These are phyloP conservation scores for Cirrhinus mrigala DNA, from an alignment of 2,797 vertebrate species.

Conservation along the genomic window DNA sequence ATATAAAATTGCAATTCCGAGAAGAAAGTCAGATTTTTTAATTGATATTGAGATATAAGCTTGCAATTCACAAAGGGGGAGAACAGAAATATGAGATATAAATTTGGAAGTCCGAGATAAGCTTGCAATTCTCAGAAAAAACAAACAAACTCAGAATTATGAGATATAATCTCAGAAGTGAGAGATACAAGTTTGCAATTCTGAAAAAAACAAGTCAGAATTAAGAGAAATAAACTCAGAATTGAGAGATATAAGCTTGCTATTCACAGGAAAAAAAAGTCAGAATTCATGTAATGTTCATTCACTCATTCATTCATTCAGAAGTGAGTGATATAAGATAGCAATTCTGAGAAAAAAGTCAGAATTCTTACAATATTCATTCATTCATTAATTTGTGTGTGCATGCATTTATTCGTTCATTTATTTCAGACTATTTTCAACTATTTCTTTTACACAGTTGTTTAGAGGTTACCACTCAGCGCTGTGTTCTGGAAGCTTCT, in stretches of 20 bases:
- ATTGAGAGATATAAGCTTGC: background rate
- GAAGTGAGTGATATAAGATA: background rate
- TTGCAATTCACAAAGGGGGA: too few relatives aligned
- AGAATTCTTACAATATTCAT: background rate
- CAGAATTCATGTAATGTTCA: background rate
- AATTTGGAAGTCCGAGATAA: too few relatives aligned
- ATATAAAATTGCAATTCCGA: too few relatives aligned
- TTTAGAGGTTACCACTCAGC: conserved; percentile 72
- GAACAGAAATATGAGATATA: too few relatives aligned
- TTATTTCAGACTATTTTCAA: background rate
- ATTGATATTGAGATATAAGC: too few relatives aligned
- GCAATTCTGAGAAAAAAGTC: background rate
- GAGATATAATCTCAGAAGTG: too few relatives aligned
- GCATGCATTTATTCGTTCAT: background rate
- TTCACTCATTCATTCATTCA: background rate
- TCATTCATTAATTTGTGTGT: background rate
- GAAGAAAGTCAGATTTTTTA: too few relatives aligned
- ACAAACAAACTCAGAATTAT: too few relatives aligned
- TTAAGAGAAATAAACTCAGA: background rate
- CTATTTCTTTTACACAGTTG: conserved; percentile 54
- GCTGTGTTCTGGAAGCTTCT: conserved; percentile 43
- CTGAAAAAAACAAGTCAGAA: background rate
- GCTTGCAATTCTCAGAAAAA: too few relatives aligned
- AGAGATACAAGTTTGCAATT: too few relatives aligned
- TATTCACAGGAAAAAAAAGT: background rate